phyloP scores from a whole-genome alignment of 2,113 vertebrate genomes.

The Tyto alba region DNA sequence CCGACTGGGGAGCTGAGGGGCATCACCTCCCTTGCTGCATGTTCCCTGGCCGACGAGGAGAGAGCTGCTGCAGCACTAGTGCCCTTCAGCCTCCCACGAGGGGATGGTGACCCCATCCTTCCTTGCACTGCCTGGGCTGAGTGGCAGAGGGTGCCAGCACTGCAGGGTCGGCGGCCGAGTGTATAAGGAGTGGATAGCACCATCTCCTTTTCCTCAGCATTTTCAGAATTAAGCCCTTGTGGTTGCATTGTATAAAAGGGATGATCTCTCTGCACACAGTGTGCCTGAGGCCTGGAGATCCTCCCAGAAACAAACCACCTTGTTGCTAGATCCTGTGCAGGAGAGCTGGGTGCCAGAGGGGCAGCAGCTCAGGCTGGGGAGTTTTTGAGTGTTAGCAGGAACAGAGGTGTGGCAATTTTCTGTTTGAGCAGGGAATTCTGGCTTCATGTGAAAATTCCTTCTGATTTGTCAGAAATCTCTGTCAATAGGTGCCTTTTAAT shows the following conservation, averaged over 20 bases:
- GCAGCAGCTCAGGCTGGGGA: not conserved
- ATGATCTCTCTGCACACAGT: not conserved
- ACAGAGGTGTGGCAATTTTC: not conserved
- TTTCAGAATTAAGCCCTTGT: not conserved
- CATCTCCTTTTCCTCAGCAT: not conserved
- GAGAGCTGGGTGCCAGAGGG: not conserved
- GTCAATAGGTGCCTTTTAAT: not conserved
- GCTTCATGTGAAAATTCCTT: not conserved
- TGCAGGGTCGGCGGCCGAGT: rapidly evolving
- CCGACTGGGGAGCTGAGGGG: not conserved
- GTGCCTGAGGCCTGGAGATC: not conserved
- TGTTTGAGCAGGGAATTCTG: not conserved
- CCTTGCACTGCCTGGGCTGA: not conserved
- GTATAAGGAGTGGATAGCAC: not conserved
- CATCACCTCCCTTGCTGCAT: not conserved
- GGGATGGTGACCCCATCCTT: not conserved
- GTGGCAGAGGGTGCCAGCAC: not conserved
- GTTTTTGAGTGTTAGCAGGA: not conserved
- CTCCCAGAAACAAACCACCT: not conserved
- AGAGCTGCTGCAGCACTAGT: not conserved
- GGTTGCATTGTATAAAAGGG: not conserved
- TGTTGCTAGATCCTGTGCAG: not conserved
- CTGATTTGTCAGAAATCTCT: not conserved
- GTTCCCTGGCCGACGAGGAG: not conserved
- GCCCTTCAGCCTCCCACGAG: not conserved